Conservation (phyloP, 1,140 invertebrate species). For the Phenacoccus solenopsis region DNA sequence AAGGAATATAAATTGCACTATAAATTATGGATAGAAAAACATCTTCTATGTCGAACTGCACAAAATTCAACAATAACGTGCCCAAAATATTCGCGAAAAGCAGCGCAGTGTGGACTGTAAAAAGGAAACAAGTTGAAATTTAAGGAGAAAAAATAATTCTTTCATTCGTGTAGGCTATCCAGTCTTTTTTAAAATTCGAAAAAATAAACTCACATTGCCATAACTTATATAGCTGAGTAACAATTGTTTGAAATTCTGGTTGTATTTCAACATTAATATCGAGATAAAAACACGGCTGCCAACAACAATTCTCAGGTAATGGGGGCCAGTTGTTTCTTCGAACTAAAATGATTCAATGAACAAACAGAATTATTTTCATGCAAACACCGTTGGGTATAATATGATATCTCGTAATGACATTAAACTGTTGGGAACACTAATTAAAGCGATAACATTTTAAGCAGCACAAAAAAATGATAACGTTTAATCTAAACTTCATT, state of each 20-base stretch:
- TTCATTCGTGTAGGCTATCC: too few relatives aligned
- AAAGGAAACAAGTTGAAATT: slow-evolving; percentile 25
- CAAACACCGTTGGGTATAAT: too few relatives aligned
- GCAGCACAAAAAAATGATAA: neutral
- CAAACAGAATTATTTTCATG: too few relatives aligned
- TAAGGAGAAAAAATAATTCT: neutral
- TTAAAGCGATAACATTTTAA: too few relatives aligned
- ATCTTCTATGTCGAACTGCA: slow-evolving; percentile 47
- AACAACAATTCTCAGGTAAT: slow-evolving; percentile 75
- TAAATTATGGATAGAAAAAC: slow-evolving; percentile 86
- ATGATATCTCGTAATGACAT: too few relatives aligned
- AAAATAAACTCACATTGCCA: slow-evolving; percentile 80
- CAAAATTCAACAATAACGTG: slow-evolving; percentile 52
- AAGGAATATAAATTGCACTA: slow-evolving; percentile 82
- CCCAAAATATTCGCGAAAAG: slow-evolving; percentile 77
- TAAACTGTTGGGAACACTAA: too few relatives aligned
- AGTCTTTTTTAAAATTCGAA: neutral
- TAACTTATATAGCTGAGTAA: slow-evolving; percentile 85
- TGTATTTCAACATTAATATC: slow-evolving; percentile 99
- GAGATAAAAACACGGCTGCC: slow-evolving; percentile 98
- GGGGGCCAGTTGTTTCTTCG: slow-evolving; percentile 97
- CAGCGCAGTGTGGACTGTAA: slow-evolving; percentile 76
- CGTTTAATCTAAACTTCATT: neutral
- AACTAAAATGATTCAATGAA: slow-evolving; percentile 37
- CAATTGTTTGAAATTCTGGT: slow-evolving; percentile 89